phyloP scores from a whole-genome alignment of 1,140 invertebrate genomes.

The Ceratina japonica region DNA sequence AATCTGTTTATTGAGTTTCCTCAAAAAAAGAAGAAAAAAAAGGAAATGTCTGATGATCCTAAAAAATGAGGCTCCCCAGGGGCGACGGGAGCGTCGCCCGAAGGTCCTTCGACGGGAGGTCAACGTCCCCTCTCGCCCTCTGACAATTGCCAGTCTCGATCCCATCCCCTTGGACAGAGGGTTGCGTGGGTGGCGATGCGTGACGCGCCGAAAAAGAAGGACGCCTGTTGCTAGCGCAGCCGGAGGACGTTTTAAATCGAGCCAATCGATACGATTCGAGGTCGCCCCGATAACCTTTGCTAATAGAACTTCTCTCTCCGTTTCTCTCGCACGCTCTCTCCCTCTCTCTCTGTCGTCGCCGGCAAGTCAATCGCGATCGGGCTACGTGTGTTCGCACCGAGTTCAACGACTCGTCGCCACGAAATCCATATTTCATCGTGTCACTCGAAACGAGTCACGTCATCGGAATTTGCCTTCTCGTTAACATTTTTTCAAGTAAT shows the following conservation, averaged over 20 bases:
- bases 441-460: neutral
- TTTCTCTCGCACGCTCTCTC: slow-evolving; percentile 37
- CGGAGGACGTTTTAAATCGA: slow-evolving; percentile 44
- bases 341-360: neutral
- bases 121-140: slow-evolving; percentile 15
- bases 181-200: slow-evolving; percentile 3
- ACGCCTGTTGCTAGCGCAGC: slow-evolving; percentile 37
- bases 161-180: neutral
- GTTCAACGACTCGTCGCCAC: slow-evolving; percentile 53
- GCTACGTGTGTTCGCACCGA: slow-evolving; percentile 27
- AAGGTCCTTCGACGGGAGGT: neutral
- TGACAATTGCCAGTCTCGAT: neutral
- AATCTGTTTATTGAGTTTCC: too few relatives aligned
- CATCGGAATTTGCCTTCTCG: too few relatives aligned
- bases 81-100: neutral
- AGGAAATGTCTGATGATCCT: neutral
- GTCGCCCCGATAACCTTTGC: slow-evolving; percentile 67
- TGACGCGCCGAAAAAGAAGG: slow-evolving; percentile 39
- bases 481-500: too few relatives aligned
- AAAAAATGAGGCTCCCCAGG: neutral
- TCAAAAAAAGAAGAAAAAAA: neutral
- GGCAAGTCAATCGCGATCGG: slow-evolving; percentile 51
- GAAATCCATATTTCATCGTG: slow-evolving; percentile 30
- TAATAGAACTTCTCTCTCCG: slow-evolving; percentile 50
- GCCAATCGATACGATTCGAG: slow-evolving; percentile 63